Conservation (phyloP, 2,113 vertebrate genomes). For the Alethe diademata region DNA sequence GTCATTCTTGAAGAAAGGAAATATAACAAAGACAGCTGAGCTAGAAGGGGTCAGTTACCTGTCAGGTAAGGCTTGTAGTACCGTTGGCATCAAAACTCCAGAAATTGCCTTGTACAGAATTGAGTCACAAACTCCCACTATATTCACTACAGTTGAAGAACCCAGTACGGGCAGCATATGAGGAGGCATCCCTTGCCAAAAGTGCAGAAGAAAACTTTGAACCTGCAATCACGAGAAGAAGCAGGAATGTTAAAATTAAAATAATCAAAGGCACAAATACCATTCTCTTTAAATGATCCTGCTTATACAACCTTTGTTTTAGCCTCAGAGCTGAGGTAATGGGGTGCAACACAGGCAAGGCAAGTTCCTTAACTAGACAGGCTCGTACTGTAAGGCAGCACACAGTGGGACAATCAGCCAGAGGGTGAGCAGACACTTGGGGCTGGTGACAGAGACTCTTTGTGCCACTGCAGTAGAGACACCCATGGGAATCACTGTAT, state of each 20-base stretch:
- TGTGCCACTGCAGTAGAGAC: neutral
- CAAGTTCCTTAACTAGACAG: neutral
- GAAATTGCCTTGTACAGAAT: constrained; percentile 99
- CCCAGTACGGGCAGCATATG: constrained; percentile 97
- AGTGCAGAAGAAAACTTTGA: constrained; percentile 99
- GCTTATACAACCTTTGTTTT: neutral
- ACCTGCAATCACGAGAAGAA: constrained; percentile 76
- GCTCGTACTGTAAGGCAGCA: rapidly evolving
- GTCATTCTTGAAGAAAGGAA: neutral
- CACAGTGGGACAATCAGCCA: neutral
- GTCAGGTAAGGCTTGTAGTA: constrained; percentile 95
- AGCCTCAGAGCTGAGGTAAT: neutral
- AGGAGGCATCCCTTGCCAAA: constrained; percentile 99
- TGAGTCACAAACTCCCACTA: constrained; percentile 97
- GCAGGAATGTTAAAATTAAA: neutral
- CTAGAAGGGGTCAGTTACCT: constrained; percentile 74
- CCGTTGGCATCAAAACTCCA: constrained; percentile 97
- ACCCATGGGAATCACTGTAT: neutral
- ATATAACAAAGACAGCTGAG: neutral
- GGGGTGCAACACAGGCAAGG: neutral
- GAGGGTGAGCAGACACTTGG: neutral
- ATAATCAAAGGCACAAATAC: neutral
- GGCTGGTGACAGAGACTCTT: neutral
- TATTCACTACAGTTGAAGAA: constrained; percentile 94
- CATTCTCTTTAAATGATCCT: neutral